Evolutionary conservation across 2,797 vertebrate species (phyloP), one percentile per base, ranked within the genome.

Genomic region (Zalophus californianus): DNA sequence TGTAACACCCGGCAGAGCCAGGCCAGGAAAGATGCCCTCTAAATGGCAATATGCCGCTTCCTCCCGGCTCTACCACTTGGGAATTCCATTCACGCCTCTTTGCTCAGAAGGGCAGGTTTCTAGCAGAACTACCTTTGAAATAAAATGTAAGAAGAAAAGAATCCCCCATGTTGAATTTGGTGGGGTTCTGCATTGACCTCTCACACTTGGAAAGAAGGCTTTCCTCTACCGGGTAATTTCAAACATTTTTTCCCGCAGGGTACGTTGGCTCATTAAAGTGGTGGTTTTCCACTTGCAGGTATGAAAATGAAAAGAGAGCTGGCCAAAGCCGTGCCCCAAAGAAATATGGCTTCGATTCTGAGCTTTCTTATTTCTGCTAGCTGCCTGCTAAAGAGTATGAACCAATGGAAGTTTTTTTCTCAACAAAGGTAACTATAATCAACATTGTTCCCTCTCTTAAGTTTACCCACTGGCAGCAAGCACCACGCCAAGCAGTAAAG

Each of bases 261-360:
- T 89, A 72, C 16, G 3, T 90, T 90, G 90, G 94, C 79, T 97
- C 96, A 84, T 92, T 92, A 89, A 96, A 96, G 94, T 66, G 52
- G 95, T 94, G 60, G 97, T 93, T 98, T 97, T 97, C 97, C 92
- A 97, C 92, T 97, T 96, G 77, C 58, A 93, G 79, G 73, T 91
- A 96, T 95, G 93, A 91, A 97, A 96, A 95, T 77, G 78, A 86
- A 90, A 93, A 91, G 68, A 79, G 15, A 41, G 50, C 91, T 66
- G 25, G 97, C 93, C 90, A 96, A 77, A 94, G 68, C 50, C 32
- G 2, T 38, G 38, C 48, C 84, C 87, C 89, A 78, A 56, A 86
- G 72, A 95, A 92, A 94, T 38, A 52, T 1, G 38, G 88, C 89
- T 93, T 97, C 86, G 94, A 54, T 95, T 95, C 62, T 32, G 82